Percentiles rank a stretch among this genome's conserved stretches.
Evolutionary conservation across 2,888 invertebrate species (phyloP).

Genomic region (Sinopyrophorus schimmeli): DNA sequence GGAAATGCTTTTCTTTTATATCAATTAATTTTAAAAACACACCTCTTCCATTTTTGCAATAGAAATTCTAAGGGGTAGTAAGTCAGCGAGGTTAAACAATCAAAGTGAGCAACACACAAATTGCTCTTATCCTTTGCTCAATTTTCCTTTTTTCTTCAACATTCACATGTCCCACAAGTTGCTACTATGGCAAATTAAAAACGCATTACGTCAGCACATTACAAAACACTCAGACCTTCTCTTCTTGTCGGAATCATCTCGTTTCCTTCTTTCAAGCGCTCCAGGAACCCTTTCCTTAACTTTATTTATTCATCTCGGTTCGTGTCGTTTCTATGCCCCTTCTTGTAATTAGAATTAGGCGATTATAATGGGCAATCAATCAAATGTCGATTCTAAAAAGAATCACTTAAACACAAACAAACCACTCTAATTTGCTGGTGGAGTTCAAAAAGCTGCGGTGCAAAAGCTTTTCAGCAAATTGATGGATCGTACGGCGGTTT

Average conservation of each 20-base stretch:
- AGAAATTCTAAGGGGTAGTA: too few relatives aligned
- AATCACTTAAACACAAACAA: slow-evolving; percentile 27
- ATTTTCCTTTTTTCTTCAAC: too few relatives aligned
- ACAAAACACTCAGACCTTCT: slow-evolving; percentile 7
- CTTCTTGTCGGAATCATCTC: slow-evolving; percentile 5
- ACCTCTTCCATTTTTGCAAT: too few relatives aligned
- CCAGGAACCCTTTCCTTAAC: too few relatives aligned
- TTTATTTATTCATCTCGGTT: too few relatives aligned
- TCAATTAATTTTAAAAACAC: too few relatives aligned
- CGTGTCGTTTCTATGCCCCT: too few relatives aligned
- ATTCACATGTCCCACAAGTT: slow-evolving; percentile 4
- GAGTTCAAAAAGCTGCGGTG: slow-evolving; percentile 27
- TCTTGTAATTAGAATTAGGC: too few relatives aligned
- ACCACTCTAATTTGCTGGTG: slow-evolving; percentile 28
- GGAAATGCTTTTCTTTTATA: background rate
- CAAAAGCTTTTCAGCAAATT: slow-evolving; percentile 27
- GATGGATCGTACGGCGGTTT: slow-evolving; percentile 26
- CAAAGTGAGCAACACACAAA: too few relatives aligned
- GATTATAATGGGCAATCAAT: slow-evolving; percentile 32
- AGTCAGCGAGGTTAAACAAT: too few relatives aligned
- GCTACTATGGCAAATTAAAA: slow-evolving; percentile 17
- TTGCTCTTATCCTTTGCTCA: too few relatives aligned
- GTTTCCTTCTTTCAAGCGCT: too few relatives aligned
- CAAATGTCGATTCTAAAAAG: slow-evolving; percentile 25
- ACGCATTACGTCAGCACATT: slow-evolving; percentile 8